Percentiles rank a stretch among this genome's conserved stretches.
Evolutionary conservation across 2,113 vertebrate species (phyloP).

Genomic region (Aldabrachelys gigantea): DNA sequence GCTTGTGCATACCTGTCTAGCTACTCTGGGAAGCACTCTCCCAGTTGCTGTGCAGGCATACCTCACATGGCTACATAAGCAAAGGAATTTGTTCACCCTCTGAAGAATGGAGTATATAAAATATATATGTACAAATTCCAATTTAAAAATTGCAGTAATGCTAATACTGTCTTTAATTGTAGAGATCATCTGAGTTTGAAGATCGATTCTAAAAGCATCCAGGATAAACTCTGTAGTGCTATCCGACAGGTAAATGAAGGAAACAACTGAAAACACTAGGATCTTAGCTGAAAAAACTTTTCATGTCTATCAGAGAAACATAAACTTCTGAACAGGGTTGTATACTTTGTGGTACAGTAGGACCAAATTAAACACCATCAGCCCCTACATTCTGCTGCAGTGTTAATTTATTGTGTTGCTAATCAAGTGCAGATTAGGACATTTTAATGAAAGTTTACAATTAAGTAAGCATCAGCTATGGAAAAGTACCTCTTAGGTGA

Average conservation of each 20-base stretch:
- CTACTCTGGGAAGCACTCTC: not conserved
- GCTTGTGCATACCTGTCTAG: not conserved
- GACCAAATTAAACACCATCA: not conserved
- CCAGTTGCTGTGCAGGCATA: not conserved
- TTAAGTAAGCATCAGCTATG: not conserved
- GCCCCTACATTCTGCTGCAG: not conserved
- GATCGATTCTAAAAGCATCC: not conserved
- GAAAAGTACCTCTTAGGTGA: not conserved
- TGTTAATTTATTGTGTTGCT: not conserved
- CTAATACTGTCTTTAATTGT: conserved; percentile 5
- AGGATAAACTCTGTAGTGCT: conserved; percentile 50
- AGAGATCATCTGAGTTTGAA: conserved; percentile 54
- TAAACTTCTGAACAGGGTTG: not conserved
- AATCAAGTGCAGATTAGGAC: not conserved
- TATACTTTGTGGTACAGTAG: not conserved
- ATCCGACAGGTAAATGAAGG: conserved; percentile 71
- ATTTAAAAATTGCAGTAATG: not conserved
- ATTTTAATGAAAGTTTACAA: not conserved
- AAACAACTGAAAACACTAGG: not conserved
- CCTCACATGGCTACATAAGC: not conserved
- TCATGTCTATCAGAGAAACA: not conserved
- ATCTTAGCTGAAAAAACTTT: not conserved
- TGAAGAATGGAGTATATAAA: not conserved
- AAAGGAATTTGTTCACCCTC: not conserved
- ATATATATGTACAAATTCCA: not conserved